Conservation (phyloP, 30 jellyfish, hydroid and myxozoan genomes). For the Chironex yamaguchii region DNA sequence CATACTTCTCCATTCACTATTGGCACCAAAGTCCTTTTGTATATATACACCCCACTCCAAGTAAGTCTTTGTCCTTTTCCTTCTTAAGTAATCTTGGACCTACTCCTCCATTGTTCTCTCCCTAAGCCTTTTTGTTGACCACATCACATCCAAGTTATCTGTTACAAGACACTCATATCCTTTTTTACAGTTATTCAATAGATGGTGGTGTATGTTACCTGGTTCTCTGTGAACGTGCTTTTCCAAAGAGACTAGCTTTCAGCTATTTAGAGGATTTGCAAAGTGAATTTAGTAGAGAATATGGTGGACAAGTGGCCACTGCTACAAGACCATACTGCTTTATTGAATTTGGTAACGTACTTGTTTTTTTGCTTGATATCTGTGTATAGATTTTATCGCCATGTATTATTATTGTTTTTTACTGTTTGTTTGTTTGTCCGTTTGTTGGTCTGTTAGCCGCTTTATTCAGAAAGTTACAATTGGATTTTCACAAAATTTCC, state of each 20-base stretch:
- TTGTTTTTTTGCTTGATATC: neutral
- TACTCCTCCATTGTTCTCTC: no score
- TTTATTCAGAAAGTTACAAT: no score
- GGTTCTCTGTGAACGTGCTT: conserved; percentile 84
- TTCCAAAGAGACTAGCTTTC: conserved; percentile 88
- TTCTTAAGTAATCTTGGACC: no score
- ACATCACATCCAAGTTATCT: no score
- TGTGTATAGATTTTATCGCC: neutral
- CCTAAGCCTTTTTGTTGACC: no score
- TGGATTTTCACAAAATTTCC: no score
- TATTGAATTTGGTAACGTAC: conserved; percentile 90
- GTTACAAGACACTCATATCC: conserved; percentile 1
- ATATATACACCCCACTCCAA: neutral
- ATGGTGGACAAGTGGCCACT: conserved; percentile 92
- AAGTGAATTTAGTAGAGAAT: conserved; percentile 84
- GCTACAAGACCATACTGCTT: conserved; percentile 97
- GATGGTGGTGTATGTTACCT: conserved; percentile 88
- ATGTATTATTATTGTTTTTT: neutral
- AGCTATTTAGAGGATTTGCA: conserved; percentile 92
- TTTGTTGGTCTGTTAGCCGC: no score
- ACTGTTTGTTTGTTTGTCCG: no score
- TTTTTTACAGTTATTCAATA: conserved; percentile 59
- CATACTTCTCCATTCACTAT: no score
- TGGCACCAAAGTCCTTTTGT: no score
- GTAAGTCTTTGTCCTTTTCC: no score